Percentiles rank a stretch among this genome's conserved stretches.
Evolutionary conservation across 92 coral and sea anemone species (phyloP).

Genomic region (Blastomussa wellsi): DNA sequence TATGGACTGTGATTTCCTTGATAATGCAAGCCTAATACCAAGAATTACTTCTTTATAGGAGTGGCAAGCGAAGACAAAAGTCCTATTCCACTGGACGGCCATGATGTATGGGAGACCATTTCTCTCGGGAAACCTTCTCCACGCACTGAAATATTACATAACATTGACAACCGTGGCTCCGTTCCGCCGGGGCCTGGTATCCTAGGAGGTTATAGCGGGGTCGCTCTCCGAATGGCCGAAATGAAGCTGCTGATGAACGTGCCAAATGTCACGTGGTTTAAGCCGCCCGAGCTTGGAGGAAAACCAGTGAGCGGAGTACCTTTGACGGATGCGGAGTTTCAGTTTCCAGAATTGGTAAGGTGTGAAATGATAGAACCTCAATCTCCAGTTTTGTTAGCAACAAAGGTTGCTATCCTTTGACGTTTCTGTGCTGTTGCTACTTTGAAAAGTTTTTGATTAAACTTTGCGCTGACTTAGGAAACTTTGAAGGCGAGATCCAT

Average conservation of each 20-base stretch:
- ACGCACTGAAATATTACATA: slow-evolving; percentile 16
- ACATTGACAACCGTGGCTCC: slow-evolving; percentile 68
- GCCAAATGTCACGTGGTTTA: slow-evolving; percentile 55
- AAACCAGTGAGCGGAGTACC: background rate
- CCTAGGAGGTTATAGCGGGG: slow-evolving; percentile 32
- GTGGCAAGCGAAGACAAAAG: slow-evolving; percentile 8
- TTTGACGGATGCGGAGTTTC: background rate
- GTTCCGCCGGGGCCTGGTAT: slow-evolving; percentile 51
- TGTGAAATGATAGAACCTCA: no score
- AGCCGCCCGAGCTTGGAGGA: slow-evolving; percentile 50
- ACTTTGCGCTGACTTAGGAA: no score
- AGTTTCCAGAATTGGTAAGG: slow-evolving; percentile 5
- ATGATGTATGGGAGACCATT: slow-evolving; percentile 78
- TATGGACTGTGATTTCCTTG: no score
- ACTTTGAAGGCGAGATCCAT: no score
- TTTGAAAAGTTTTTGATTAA: no score
- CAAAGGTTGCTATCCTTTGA: background rate
- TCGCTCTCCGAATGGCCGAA: slow-evolving; percentile 51
- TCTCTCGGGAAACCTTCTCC: slow-evolving; percentile 57
- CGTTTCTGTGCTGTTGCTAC: no score
- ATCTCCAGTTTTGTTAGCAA: background rate
- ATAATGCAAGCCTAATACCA: no score
- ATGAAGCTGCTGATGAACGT: slow-evolving; percentile 63
- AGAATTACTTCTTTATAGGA: background rate
- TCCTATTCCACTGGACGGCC: slow-evolving; percentile 63